A percentile compares a stretch with the other conserved stretches of the same genome.
phyloP scores from a whole-genome alignment of 2,113 vertebrate species.

The Lampris incognitus region DNA sequence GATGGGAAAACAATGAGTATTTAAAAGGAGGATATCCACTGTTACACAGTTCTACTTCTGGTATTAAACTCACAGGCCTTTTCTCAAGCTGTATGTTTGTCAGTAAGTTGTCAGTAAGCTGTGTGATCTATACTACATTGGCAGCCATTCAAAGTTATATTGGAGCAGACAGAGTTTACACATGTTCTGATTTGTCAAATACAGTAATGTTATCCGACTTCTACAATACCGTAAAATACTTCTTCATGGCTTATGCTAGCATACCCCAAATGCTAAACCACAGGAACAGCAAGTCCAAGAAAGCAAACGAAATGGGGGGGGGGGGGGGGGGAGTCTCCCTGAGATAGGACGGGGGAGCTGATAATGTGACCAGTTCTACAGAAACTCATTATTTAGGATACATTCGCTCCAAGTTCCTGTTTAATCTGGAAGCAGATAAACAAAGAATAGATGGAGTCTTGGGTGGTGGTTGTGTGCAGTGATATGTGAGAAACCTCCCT shows the following conservation, averaged over 20 bases:
- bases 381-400: conserved; percentile 48
- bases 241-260: not conserved
- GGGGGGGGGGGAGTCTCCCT: not conserved
- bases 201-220: not conserved
- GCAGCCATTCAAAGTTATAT: not conserved
- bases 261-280: conserved; percentile 3
- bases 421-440: conserved; percentile 58
- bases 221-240: not conserved
- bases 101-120: not conserved
- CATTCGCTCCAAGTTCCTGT: conserved; percentile 53
- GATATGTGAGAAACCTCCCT: conserved; percentile 47
- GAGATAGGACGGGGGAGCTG: not conserved
- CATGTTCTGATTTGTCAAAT: conserved; percentile 12
- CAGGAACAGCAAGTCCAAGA: conserved; percentile 5
- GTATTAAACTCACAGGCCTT: not conserved
- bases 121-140: not conserved
- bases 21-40: conserved; percentile 32
- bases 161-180: not conserved
- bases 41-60: not conserved
- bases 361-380: conserved; percentile 24
- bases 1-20: conserved; percentile 31
- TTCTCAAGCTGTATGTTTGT: not conserved
- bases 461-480: conserved; percentile 26
- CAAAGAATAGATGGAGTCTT: conserved; percentile 16
- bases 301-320: conserved; percentile 9